These are phyloP conservation scores for Benthosema pterotum DNA, from an alignment of 2,797 vertebrate genomes.

Conservation along the genomic window DNA sequence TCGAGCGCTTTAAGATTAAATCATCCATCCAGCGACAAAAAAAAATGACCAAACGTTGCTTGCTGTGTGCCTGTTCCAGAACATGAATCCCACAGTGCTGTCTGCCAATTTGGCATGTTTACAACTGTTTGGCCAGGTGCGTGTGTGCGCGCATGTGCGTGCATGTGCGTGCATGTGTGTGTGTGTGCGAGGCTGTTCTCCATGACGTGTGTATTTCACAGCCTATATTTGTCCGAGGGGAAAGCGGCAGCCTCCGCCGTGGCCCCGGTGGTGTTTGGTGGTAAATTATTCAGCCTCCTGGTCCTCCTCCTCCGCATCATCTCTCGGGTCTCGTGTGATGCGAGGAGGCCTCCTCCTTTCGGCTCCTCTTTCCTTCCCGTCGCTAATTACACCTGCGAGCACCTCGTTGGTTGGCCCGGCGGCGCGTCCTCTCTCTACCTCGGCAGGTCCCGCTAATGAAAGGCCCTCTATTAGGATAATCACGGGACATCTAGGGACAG, in stretches of 20 bases:
- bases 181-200: neutral
- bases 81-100: neutral
- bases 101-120: conserved; percentile 8
- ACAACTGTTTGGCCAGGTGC: neutral
- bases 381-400: conserved; percentile 65
- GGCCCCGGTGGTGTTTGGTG: conserved; percentile 18
- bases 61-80: neutral
- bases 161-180: conserved; percentile 8
- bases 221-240: too few species aligned
- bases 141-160: neutral
- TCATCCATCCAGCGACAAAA: too few species aligned
- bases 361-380: conserved; percentile 66
- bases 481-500: conserved; percentile 24
- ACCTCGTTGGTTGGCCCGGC: neutral
- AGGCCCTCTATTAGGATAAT: conserved; percentile 53
- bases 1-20: too few species aligned
- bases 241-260: too few species aligned
- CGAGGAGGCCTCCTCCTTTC: conserved; percentile 14
- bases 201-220: too few species aligned
- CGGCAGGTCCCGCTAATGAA: conserved; percentile 56
- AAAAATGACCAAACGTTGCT: too few species aligned
- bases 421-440: conserved; percentile 7
- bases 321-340: conserved; percentile 45
- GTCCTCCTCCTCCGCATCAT: conserved; percentile 27
- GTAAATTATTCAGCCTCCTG: conserved; percentile 74